Evolutionary conservation across 2,797 vertebrate species (phyloP).

Genomic region (Chloroceryle inda): DNA sequence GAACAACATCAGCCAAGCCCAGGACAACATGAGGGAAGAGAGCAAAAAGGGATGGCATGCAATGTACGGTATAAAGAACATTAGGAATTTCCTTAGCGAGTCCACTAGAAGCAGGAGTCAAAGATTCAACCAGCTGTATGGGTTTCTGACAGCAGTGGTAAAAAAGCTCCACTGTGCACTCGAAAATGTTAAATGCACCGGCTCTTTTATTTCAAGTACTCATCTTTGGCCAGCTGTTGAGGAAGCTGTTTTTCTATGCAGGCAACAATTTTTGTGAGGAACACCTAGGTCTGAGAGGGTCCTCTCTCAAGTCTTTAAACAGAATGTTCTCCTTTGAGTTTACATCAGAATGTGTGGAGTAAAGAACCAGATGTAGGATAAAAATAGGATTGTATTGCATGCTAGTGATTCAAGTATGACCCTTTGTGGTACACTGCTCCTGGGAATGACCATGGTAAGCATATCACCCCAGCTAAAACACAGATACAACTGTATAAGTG

Average conservation of each 20-base stretch:
- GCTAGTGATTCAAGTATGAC: neutral
- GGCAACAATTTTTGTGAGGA: neutral
- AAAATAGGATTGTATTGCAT: neutral
- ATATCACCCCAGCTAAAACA: neutral
- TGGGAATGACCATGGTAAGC: no score
- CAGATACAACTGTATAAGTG: neutral
- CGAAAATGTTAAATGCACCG: neutral
- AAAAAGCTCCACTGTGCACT: neutral
- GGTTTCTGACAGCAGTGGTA: neutral
- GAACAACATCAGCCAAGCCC: neutral
- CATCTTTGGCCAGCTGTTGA: neutral
- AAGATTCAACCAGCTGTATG: neutral
- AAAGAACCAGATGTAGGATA: neutral
- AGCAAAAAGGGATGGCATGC: neutral
- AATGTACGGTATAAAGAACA: neutral
- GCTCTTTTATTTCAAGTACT: neutral
- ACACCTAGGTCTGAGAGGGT: neutral
- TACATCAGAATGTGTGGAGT: neutral
- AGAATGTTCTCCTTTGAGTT: neutral
- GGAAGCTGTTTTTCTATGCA: neutral
- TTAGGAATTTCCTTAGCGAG: neutral
- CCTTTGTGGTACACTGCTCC: neutral
- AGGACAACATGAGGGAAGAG: neutral
- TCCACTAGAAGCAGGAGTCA: neutral
- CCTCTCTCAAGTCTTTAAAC: neutral